A percentile compares a stretch with the other conserved stretches of the same genome.
Evolutionary conservation across 2,888 invertebrate species (phyloP).

Genomic region (Oligia strigilis): DNA sequence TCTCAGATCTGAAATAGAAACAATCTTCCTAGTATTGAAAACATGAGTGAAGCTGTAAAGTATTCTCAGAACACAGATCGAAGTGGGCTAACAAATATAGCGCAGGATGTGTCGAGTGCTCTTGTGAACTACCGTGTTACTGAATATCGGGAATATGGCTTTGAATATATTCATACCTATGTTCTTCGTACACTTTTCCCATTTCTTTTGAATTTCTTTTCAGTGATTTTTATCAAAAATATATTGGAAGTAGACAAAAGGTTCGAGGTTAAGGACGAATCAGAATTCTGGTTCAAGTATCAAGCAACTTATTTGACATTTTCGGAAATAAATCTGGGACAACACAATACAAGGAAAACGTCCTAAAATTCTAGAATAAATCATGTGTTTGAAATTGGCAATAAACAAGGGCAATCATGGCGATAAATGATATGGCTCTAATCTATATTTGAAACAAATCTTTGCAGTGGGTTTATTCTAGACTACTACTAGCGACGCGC

Average conservation of each 20-base stretch:
- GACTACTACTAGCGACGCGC: neutral
- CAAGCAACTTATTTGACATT: neutral
- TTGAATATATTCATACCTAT: constrained; percentile 34
- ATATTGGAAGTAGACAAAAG: constrained; percentile 14
- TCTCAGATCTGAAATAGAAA: neutral
- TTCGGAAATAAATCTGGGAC: neutral
- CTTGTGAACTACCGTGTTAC: constrained; percentile 25
- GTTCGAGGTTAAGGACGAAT: neutral
- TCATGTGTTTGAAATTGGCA: neutral
- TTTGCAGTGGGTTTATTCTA: neutral
- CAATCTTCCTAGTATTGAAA: constrained; percentile 5
- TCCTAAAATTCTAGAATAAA: neutral
- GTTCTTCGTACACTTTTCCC: neutral
- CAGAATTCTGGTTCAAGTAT: neutral
- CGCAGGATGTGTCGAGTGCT: constrained; percentile 31
- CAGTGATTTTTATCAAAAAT: neutral
- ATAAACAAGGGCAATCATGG: neutral
- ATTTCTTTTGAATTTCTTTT: constrained; percentile 6
- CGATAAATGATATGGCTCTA: neutral
- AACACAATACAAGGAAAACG: neutral
- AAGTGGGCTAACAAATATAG: constrained; percentile 40
- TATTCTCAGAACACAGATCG: constrained; percentile 36
- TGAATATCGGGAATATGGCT: constrained; percentile 22
- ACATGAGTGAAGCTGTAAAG: constrained; percentile 29
- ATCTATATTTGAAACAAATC: too few relatives aligned